These are phyloP conservation scores for Drosophila sechellia DNA, from an alignment of 1,140 invertebrate genomes.

Conservation along the genomic window DNA sequence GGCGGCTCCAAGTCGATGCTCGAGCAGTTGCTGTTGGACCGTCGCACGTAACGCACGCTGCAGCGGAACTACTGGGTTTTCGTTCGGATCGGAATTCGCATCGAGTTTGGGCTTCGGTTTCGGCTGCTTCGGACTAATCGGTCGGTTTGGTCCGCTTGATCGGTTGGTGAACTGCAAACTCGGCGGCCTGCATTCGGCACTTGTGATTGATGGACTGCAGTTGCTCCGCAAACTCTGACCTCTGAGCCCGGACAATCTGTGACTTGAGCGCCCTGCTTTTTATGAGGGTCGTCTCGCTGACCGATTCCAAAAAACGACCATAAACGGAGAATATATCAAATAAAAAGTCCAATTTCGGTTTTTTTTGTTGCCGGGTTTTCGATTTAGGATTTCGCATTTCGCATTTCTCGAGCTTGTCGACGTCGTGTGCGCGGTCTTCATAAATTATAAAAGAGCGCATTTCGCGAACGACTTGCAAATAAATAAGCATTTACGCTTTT, in stretches of 20 bases:
- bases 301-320: constrained; percentile 50
- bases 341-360: constrained; percentile 67
- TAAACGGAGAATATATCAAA: constrained; percentile 46
- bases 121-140: constrained; percentile 33
- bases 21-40: constrained; percentile 68
- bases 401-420: constrained; percentile 24
- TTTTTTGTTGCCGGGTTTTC: constrained; percentile 19
- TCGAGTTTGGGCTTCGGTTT: constrained; percentile 22
- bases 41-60: constrained; percentile 61
- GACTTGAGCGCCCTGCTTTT: constrained; percentile 37
- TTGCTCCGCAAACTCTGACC: constrained; percentile 20
- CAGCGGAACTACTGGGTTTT: constrained; percentile 31
- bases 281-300: constrained; percentile 66
- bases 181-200: constrained; percentile 46
- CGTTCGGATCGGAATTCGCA: constrained; percentile 26
- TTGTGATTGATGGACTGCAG: constrained; percentile 70
- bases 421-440: constrained; percentile 76
- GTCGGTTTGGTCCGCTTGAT: constrained; percentile 41
- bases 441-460: constrained; percentile 80
- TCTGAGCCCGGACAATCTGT: constrained; percentile 48
- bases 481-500: constrained; percentile 82
- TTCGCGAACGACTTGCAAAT: constrained; percentile 79
- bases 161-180: constrained; percentile 52
- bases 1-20: constrained; percentile 43
- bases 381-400: not conserved